phyloP scores from a whole-genome alignment of 2,113 vertebrate species.

The Sardina pilchardus region DNA sequence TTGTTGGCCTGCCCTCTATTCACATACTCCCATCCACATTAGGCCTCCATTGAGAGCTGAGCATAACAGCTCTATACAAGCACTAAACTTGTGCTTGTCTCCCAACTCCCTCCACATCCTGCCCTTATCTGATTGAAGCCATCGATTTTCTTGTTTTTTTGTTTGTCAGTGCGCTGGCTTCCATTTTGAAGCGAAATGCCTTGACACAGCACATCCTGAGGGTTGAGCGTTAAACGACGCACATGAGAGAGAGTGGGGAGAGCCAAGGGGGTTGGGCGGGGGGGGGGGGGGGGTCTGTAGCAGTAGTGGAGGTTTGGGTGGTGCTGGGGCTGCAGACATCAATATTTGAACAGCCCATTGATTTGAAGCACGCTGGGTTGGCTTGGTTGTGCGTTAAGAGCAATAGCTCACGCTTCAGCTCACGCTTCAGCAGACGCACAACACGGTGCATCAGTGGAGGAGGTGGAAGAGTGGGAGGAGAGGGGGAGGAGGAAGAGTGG shows the following conservation, averaged over 20 bases:
- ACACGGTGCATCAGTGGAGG: not conserved
- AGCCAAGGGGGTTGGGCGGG: not conserved
- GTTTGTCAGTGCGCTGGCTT: not conserved
- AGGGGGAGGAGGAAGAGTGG: no score
- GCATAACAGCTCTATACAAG: conserved; percentile 8
- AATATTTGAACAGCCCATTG: not conserved
- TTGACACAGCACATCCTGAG: conserved; percentile 52
- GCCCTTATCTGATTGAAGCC: conserved; percentile 1
- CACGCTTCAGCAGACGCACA: not conserved
- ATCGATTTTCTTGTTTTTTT: not conserved
- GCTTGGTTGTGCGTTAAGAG: not conserved
- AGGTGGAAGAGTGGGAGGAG: not conserved
- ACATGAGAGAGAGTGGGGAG: conserved; percentile 32
- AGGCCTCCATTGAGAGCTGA: not conserved
- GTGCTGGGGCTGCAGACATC: not conserved
- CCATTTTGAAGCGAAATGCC: conserved; percentile 41
- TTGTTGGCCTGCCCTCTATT: not conserved
- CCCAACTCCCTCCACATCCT: not conserved
- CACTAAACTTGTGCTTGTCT: not conserved
- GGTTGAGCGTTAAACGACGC: conserved; percentile 44
- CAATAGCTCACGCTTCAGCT: conserved; percentile 5
- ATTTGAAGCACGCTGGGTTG: not conserved
- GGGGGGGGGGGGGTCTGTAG: conserved; percentile 2
- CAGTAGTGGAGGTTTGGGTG: not conserved
- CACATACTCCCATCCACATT: not conserved